These are phyloP conservation scores for Xyrichtys novacula DNA, from an alignment of 2,797 vertebrate genomes.

Conservation along the genomic window DNA sequence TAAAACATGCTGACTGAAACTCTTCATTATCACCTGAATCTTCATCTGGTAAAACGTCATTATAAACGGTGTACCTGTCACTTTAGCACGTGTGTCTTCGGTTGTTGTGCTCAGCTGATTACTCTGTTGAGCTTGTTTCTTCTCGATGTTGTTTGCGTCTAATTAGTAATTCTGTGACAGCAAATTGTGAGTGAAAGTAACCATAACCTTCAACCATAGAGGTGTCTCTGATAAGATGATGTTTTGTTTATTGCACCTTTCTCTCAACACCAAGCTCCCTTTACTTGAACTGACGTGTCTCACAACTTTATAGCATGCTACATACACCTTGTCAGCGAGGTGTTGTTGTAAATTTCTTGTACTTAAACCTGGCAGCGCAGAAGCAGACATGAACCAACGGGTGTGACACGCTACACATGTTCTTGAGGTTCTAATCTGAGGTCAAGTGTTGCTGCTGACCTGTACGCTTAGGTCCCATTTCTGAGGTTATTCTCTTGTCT, in stretches of 20 bases:
- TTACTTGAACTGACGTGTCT: neutral
- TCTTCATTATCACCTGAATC: no score
- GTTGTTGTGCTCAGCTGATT: neutral
- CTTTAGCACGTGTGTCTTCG: neutral
- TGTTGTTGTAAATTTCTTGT: neutral
- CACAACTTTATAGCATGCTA: neutral
- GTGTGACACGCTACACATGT: neutral
- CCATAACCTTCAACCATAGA: neutral
- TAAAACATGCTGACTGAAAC: no score
- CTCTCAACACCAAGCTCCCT: neutral
- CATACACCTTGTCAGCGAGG: neutral
- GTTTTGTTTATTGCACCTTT: slow-evolving; percentile 6
- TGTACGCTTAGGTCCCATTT: slow-evolving; percentile 3
- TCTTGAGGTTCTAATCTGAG: neutral
- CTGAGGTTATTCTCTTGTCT: neutral
- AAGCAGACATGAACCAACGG: neutral
- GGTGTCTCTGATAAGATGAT: neutral
- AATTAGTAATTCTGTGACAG: neutral
- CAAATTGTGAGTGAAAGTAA: neutral
- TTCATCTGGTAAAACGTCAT: no score
- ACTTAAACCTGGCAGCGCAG: neutral
- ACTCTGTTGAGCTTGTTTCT: neutral
- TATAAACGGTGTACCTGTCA: no score
- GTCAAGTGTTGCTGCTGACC: neutral
- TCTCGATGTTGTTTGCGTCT: neutral